Conservation (phyloP, 1,140 invertebrate species). For the Drosophila chauvacae region DNA sequence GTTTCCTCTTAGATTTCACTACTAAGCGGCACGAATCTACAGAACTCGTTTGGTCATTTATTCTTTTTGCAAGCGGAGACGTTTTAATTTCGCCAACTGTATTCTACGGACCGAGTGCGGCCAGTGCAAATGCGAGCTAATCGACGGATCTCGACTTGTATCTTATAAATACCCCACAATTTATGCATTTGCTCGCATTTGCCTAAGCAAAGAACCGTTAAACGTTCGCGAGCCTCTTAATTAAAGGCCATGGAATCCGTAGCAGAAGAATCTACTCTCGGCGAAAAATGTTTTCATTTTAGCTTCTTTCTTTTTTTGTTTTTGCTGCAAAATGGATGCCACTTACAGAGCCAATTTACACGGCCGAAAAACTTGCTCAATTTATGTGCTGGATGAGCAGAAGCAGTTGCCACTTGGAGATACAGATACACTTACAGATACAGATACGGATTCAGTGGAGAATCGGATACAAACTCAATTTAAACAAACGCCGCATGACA, state of each 20-base stretch:
- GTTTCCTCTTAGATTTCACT: constrained; percentile 26
- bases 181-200: constrained; percentile 70
- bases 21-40: constrained; percentile 6
- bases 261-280: constrained; percentile 26
- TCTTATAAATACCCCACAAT: constrained; percentile 77
- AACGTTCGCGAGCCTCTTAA: constrained; percentile 66
- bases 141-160: constrained; percentile 67
- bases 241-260: constrained; percentile 54
- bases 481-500: constrained; percentile 67
- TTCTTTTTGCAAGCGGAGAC: constrained; percentile 11
- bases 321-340: constrained; percentile 27
- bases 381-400: constrained; percentile 33
- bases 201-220: constrained; percentile 74
- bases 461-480: constrained; percentile 48
- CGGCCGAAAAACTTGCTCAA: constrained; percentile 66
- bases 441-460: background rate
- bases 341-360: constrained; percentile 64
- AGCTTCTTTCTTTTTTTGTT: constrained; percentile 7
- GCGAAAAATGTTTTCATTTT: constrained; percentile 42
- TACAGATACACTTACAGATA: constrained; percentile 11
- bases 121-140: constrained; percentile 40
- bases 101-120: background rate
- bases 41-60: constrained; percentile 38
- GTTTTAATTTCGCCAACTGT: constrained; percentile 58
- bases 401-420: constrained; percentile 20